Conservation (phyloP, 2,797 vertebrate genomes). For the Peromyscus nudipes region DNA sequence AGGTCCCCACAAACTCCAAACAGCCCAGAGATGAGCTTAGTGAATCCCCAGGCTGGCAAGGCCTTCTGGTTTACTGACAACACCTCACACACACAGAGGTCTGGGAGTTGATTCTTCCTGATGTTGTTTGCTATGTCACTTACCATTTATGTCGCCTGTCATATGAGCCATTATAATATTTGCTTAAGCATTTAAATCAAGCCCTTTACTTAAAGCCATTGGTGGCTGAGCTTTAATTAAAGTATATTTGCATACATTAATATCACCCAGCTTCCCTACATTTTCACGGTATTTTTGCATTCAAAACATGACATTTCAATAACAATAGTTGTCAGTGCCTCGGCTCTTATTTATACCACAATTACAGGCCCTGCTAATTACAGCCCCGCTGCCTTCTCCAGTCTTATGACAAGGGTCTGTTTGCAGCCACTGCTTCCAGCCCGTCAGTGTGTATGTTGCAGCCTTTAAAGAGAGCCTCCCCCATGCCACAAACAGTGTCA, state of each 20-base stretch:
- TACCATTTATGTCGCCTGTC: conserved; percentile 71
- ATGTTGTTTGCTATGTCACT: conserved; percentile 70
- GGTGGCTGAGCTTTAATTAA: conserved; percentile 74
- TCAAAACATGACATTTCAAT: conserved; percentile 80
- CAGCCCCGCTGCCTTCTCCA: conserved; percentile 49
- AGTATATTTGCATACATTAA: conserved; percentile 71
- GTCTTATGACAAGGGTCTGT: conserved; percentile 50
- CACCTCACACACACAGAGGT: neutral
- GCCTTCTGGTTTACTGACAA: neutral
- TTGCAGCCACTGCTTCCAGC: neutral
- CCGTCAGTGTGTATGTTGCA: neutral
- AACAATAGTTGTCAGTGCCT: conserved; percentile 76
- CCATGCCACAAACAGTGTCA: neutral
- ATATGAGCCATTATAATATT: conserved; percentile 76
- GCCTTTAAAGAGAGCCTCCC: neutral
- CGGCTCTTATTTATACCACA: conserved; percentile 76
- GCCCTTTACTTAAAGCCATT: conserved; percentile 76
- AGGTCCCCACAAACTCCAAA: neutral
- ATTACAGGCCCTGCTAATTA: conserved; percentile 81
- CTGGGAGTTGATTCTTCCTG: neutral
- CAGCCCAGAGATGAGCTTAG: neutral
- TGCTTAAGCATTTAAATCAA: conserved; percentile 72
- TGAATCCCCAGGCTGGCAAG: neutral
- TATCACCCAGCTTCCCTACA: conserved; percentile 68
- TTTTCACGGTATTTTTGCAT: conserved; percentile 76